Evolutionary conservation across 2,113 vertebrate genomes (phyloP).

Genomic region (Chloebia gouldiae): DNA sequence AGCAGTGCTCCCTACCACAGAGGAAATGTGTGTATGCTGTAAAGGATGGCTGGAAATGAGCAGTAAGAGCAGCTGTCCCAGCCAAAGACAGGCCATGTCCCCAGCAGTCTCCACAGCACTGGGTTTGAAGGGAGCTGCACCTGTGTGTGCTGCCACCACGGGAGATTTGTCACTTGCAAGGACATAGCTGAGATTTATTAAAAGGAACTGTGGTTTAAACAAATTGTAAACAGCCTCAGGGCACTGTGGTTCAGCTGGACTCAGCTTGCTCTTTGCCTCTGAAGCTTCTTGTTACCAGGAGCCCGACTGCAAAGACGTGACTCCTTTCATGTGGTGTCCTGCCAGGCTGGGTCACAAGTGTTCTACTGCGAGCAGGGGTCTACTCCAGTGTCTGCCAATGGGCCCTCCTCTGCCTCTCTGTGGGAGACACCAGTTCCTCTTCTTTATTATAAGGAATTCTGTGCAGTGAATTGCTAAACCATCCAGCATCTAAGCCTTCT

Average conservation of each 20-base stretch:
- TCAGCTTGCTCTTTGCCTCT: background rate
- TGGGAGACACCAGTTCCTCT: background rate
- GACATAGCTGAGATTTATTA: background rate
- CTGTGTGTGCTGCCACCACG: background rate
- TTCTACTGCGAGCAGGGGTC: accelerated
- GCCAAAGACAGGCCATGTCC: accelerated
- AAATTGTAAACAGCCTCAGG: background rate
- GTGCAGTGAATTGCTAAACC: background rate
- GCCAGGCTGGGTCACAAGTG: background rate
- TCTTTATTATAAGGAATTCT: background rate
- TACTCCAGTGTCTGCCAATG: accelerated
- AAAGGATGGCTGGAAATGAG: background rate
- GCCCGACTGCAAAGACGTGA: background rate
- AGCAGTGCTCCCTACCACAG: background rate
- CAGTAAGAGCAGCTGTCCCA: background rate
- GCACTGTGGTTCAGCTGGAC: background rate
- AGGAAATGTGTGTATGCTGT: background rate
- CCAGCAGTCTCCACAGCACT: background rate
- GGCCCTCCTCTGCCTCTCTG: background rate
- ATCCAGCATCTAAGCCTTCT: background rate
- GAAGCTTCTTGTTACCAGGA: background rate
- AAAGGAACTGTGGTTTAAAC: background rate
- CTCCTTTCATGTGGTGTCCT: background rate
- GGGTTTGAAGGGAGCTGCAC: background rate
- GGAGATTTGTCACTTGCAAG: background rate